phyloP scores from a whole-genome alignment of 2,113 vertebrate species.

The Crocuta crocuta region DNA sequence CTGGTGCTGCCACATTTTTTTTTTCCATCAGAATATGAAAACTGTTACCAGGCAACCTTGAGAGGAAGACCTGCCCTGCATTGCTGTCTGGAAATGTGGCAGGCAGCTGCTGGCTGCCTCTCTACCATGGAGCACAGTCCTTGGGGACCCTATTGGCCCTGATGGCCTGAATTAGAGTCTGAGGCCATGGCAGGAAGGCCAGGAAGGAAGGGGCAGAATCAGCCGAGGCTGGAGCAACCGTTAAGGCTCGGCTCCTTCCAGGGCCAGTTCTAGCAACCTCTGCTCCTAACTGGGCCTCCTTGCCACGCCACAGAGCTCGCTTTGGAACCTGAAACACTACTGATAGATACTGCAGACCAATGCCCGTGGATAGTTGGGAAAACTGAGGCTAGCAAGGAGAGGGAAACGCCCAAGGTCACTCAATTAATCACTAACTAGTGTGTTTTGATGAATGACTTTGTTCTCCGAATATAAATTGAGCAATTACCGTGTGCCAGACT shows the following conservation, averaged over 20 bases:
- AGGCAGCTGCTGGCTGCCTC: neutral
- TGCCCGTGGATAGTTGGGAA: neutral
- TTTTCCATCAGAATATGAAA: conserved; percentile 68
- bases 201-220: neutral
- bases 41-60: conserved; percentile 80
- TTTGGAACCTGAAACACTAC: neutral
- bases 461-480: neutral
- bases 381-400: neutral
- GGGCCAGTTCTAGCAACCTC: neutral
- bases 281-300: neutral
- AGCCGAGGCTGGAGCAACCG: neutral
- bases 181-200: neutral
- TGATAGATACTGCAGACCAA: neutral
- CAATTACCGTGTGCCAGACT: neutral
- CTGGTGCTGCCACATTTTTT: conserved; percentile 45
- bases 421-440: neutral
- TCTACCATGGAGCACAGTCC: neutral
- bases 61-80: conserved; percentile 64
- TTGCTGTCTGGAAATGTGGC: conserved; percentile 35
- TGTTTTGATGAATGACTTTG: conserved; percentile 30
- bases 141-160: neutral
- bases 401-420: neutral
- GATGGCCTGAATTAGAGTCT: neutral
- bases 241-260: neutral
- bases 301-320: neutral